phyloP scores from a whole-genome alignment of 2,113 vertebrate species.

The Syngnathus typhle region DNA sequence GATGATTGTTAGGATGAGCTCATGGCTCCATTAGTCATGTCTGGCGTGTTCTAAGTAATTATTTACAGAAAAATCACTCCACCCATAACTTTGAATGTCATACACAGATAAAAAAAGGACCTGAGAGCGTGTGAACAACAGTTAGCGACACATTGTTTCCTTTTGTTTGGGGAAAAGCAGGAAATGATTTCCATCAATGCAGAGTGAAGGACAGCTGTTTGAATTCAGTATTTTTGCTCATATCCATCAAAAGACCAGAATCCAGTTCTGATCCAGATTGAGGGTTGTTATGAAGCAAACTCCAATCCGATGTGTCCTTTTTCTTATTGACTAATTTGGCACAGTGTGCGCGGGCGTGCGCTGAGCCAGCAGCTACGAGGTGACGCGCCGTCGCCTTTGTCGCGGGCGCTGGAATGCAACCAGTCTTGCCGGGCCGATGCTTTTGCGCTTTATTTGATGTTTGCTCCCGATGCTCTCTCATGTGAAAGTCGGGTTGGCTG shows the following conservation, averaged over 20 bases:
- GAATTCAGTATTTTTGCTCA: background rate
- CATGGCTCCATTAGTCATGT: constrained; percentile 3
- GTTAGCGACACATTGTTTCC: background rate
- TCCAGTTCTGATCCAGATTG: too few relatives aligned
- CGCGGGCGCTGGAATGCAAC: constrained; percentile 45
- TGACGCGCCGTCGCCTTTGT: constrained; percentile 29
- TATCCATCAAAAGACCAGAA: background rate
- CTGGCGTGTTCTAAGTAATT: background rate
- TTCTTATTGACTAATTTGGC: constrained; percentile 6
- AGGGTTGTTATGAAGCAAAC: too few relatives aligned
- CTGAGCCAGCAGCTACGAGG: constrained; percentile 33
- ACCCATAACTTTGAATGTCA: background rate
- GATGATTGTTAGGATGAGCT: constrained; percentile 2
- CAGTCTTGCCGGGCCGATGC: constrained; percentile 30
- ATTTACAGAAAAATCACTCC: background rate
- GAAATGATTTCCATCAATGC: background rate
- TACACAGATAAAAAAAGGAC: background rate
- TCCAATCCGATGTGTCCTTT: background rate
- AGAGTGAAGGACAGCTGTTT: background rate
- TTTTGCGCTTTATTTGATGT: constrained; percentile 17
- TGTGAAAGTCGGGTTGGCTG: background rate
- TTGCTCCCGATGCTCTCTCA: background rate
- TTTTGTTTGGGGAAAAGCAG: background rate
- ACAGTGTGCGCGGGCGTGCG: constrained; percentile 8
- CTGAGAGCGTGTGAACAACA: background rate